Evolutionary conservation across 2,113 vertebrate genomes (phyloP), one percentile per base, ranked within the genome.

Genomic region (Alces alces): DNA sequence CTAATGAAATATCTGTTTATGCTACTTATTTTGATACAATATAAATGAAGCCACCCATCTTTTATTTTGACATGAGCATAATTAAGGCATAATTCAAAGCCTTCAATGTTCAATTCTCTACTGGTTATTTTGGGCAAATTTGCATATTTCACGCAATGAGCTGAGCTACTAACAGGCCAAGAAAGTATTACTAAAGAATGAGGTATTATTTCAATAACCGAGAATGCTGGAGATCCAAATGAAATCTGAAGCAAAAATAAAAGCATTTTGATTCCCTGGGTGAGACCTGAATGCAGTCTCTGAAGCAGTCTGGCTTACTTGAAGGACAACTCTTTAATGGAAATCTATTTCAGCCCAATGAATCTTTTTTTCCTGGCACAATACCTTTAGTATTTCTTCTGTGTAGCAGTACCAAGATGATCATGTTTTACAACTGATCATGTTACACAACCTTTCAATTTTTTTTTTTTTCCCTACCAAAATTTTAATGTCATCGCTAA

Each of bases 1-100:
- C 79, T 45, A 83, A 96, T 73, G 33, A 97, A 95, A 61, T 89
- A 95, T 57, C 57, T 95, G 78, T 54, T 78, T 93, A 33, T 13
- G 36, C 47, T 89, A 87, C 90, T 94, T 83, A 92, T 55, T 73
- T 93, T 94, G 82, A 80, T 73, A 57, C 50, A 88, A 86, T 21
- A 88, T 84, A 94, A 97, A 88, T 12, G 30, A 82, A 97, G 47
- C 3, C 89, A 78, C 36, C 36, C 47, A 50, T 23, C 45, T n/a
- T 87, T 90, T 94, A 92, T 84, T 96, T 84, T 89, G 66, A 79
- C 61, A 87, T 73, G 50, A 83, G 60, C 60, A 80, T 36, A 92
- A 92, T 61, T 84, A 88, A 85, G 61, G 91, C 19, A 85, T 33
- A 85, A 86, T 86, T 89, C 91, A 52, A 55, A 80, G 64, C 30